phyloP scores from a whole-genome alignment of 2,113 vertebrate species.

The Pterophyllum scalare region DNA sequence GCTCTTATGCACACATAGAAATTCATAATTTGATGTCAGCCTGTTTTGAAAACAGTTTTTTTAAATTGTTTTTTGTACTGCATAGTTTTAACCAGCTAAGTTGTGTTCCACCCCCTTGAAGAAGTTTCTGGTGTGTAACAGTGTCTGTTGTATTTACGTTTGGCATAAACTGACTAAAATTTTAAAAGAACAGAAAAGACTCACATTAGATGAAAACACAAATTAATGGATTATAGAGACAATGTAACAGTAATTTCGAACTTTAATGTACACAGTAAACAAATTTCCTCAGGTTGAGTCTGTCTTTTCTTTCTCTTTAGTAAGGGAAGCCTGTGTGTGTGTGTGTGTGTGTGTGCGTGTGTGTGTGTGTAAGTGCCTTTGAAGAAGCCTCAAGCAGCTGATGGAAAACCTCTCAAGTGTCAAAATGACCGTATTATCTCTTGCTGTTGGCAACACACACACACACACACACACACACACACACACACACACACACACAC shows the following conservation, averaged over 20 bases:
- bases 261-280: background rate
- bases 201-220: too few species aligned
- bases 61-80: too few species aligned
- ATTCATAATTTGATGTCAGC: too few species aligned
- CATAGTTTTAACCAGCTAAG: too few species aligned
- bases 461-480: conserved; percentile 25
- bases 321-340: background rate
- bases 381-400: conserved; percentile 57
- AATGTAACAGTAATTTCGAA: background rate
- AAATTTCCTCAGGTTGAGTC: background rate
- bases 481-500: conserved; percentile 29
- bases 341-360: conserved; percentile 43
- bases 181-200: too few species aligned
- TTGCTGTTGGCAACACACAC: conserved; percentile 25
- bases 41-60: too few species aligned
- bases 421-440: conserved; percentile 76
- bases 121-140: too few species aligned
- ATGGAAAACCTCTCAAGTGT: conserved; percentile 78
- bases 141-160: too few species aligned
- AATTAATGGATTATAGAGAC: background rate
- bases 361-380: conserved; percentile 65
- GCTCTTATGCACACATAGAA: too few species aligned
- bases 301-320: background rate
- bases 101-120: too few species aligned
- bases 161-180: too few species aligned